Evolutionary conservation across 1,140 invertebrate genomes (phyloP).

Genomic region (Dendroctonus ponderosae): DNA sequence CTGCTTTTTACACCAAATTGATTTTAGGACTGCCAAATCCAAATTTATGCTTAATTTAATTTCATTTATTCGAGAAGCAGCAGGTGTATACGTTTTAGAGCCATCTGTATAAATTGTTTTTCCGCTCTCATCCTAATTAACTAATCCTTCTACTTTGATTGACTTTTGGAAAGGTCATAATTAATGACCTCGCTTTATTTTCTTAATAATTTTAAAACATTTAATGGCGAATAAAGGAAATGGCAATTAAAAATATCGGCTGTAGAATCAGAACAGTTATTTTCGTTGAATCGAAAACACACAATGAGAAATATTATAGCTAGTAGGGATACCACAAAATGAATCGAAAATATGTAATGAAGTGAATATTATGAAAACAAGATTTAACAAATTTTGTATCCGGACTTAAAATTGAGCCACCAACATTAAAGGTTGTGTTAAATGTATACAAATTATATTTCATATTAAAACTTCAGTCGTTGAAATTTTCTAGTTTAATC

Average conservation of each 20-base stretch:
- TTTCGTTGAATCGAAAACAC: no score
- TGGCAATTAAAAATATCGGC: not conserved
- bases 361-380: no score
- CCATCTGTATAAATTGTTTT: constrained; percentile 25
- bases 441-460: no score
- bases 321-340: no score
- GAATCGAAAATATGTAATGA: no score
- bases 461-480: no score
- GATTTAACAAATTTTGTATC: no score
- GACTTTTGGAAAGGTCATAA: constrained; percentile 8
- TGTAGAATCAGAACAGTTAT: no score
- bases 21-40: constrained; percentile 5
- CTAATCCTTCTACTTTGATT: constrained; percentile 26
- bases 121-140: constrained; percentile 20
- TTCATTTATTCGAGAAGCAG: constrained; percentile 23
- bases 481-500: no score
- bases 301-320: no score
- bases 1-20: constrained; percentile 9
- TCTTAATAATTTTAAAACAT: constrained; percentile 2
- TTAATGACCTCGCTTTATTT: constrained; percentile 6
- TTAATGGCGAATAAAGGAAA: constrained; percentile 1
- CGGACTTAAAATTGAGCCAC: no score
- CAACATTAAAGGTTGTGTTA: no score
- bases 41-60: constrained; percentile 23
- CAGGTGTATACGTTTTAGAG: constrained; percentile 18